Base-by-base conservation (phyloP, 2,797 vertebrate species). In the Peromyscus melanophrys region DNA sequence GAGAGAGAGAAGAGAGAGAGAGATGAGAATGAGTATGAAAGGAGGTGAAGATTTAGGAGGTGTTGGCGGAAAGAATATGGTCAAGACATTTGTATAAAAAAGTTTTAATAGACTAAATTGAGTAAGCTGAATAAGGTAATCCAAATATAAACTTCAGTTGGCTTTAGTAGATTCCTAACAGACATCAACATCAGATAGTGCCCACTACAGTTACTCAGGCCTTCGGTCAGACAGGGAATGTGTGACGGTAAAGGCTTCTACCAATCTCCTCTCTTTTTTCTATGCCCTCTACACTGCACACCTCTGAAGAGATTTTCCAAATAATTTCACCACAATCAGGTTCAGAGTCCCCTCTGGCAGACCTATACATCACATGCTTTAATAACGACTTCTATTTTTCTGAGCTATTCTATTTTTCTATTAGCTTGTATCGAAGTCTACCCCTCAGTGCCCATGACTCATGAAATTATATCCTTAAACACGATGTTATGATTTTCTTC, bases 251-350 rank as follows among this genome's bases (percentile, higher is more conserved):
- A 97, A 95, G 75, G 34, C 93, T 92, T 95, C 57, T 76, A 75
- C 91, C 84, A 93, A 61, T 92, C 97, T 94, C 80, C 96, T 95
- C 40, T 12, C 43, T 27, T 84, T 49, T 95, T 90, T 40, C 16
- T 29, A 94, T 89, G 34, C 40, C 65, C 43, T 97, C 83, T 59
- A 84, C n/a, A 65, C 29, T 92, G 76, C 71, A 96, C 71, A 90
- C 69, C 80, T 94, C 65, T 92, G 83, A 97, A 95, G 61, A 96
- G 76, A 95, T 96, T 92, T 98, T 96, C 97, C 95, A 96, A 97
- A 96, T 96, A 94, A 96, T 96, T 97, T 96, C 92, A 89, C 95
- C 63, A 76, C 93, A 97, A 95, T 96, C 0, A 1, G 46, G 65
- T 88, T 78, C 57, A 90, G 89, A 96, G 34, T 95, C 1, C 85